phyloP scores from a whole-genome alignment of 2,888 invertebrate species.

The Silvanus unidentatus region DNA sequence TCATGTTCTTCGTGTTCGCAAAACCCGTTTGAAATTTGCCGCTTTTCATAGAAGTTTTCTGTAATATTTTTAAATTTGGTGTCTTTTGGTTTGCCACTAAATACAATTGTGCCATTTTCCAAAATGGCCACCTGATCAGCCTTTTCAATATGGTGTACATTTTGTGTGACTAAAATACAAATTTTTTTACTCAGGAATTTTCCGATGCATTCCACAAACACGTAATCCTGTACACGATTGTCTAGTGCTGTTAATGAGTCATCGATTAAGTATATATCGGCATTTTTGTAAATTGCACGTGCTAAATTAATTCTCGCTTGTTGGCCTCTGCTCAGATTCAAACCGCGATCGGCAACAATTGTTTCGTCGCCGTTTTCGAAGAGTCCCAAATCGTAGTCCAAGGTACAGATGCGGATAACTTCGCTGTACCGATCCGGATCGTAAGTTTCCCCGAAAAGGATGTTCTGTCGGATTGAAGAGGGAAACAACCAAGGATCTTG shows the following conservation, averaged over 20 bases:
- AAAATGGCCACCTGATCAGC: constrained; percentile 46
- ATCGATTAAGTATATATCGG: constrained; percentile 69
- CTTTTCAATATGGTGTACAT: constrained; percentile 23
- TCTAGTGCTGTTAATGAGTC: constrained; percentile 29
- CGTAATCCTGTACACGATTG: constrained; percentile 25
- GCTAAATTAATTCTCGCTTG: constrained; percentile 72
- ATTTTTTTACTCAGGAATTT: constrained; percentile 29
- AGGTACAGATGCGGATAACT: constrained; percentile 57
- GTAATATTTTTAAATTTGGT: background rate
- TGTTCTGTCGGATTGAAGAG: constrained; percentile 64
- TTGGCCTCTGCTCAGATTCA: constrained; percentile 74
- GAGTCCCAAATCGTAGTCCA: constrained; percentile 61
- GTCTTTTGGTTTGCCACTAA: background rate
- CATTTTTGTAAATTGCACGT: constrained; percentile 64
- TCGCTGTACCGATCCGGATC: constrained; percentile 51
- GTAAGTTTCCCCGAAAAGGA: constrained; percentile 62
- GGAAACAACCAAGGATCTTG: constrained; percentile 58
- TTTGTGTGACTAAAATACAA: constrained; percentile 29
- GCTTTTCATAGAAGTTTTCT: constrained; percentile 1
- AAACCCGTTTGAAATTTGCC: constrained; percentile 1
- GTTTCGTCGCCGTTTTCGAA: constrained; percentile 69
- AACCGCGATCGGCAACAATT: constrained; percentile 71
- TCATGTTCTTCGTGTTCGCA: background rate
- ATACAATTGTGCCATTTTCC: constrained; percentile 6
- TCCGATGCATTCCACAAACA: constrained; percentile 28